phyloP scores from a whole-genome alignment of 2,888 invertebrate genomes.

The Rugalucina vietnamica region DNA sequence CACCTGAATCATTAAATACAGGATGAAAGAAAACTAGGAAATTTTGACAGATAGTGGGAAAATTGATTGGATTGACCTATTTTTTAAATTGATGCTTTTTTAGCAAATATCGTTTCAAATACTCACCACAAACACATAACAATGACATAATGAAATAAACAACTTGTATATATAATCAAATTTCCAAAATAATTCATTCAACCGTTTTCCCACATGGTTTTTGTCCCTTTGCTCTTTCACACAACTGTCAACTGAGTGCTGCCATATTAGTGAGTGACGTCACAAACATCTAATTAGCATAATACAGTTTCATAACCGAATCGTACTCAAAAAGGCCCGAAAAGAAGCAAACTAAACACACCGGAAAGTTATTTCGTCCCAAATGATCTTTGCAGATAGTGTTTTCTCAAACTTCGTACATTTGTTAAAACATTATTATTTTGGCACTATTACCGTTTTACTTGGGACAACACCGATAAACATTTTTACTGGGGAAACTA shows the following conservation, averaged over 20 bases:
- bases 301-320: too few species aligned
- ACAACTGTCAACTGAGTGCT: constrained; percentile 53
- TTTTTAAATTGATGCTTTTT: neutral
- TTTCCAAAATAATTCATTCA: constrained; percentile 25
- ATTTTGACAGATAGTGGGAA: constrained; percentile 42
- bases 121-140: constrained; percentile 77
- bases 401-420: too few species aligned
- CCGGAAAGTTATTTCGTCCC: too few species aligned
- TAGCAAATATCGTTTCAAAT: neutral
- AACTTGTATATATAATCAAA: constrained; percentile 20
- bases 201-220: constrained; percentile 41
- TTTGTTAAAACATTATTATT: too few species aligned
- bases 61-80: constrained; percentile 25
- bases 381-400: too few species aligned
- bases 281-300: constrained; percentile 24
- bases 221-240: constrained; percentile 11
- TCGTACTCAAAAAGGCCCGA: too few species aligned
- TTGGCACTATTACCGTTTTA: too few species aligned
- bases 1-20: neutral
- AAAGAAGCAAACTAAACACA: too few species aligned
- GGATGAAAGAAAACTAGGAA: neutral
- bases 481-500: too few species aligned
- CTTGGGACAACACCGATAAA: too few species aligned
- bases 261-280: constrained; percentile 66
- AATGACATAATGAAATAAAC: constrained; percentile 70